Evolutionary conservation across 1,140 invertebrate species (phyloP), one percentile per base, ranked within the genome.

Genomic region (Drosophila bipectinata): DNA sequence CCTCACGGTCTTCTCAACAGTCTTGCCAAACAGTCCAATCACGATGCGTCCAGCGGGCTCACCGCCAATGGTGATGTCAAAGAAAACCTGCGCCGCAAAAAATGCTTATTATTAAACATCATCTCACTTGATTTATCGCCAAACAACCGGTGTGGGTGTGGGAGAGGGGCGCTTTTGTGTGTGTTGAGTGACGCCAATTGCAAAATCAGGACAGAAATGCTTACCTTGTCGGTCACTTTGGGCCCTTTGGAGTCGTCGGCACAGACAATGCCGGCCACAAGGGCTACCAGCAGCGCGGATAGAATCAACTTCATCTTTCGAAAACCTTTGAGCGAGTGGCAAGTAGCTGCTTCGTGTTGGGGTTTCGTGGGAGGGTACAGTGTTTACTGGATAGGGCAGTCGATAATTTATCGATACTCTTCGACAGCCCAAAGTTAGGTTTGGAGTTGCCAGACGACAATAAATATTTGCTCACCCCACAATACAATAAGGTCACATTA

Each of bases 21-120:
- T 99, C 91, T 98, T 98, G 21, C 99, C 98, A 91, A 96, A 97
- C 0, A 99, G 93, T 37, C 98, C 99, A 92, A 99, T 98, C 62
- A 96, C 97, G 81, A 99, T 94, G 49, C 95, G 93, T 49, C 98
- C 98, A 32, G 93, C 92, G 15, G 92, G 63, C 81, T 97, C 94
- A 47, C 94, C 96, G 10, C 97, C 98, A 89, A 99, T 96, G 77
- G 93, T 94, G 9, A 99, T 97, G 78, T 98, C 96, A 93, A 99
- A 99, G 93, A 93, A 97, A 34, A 99, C 98, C 98, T 99, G 91
- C 82, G 74, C 71, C 77, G 64, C 56, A 56, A 39, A 48, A 64
- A 61, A 57, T 52, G 37, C 60, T 77, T 53, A 68, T 66, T 57
- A 61, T 47, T 55, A 60, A 73, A 53, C 52, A 54, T 57, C 58